phyloP scores from a whole-genome alignment of 2,113 vertebrate genomes.

The Cisticola juncidis region DNA sequence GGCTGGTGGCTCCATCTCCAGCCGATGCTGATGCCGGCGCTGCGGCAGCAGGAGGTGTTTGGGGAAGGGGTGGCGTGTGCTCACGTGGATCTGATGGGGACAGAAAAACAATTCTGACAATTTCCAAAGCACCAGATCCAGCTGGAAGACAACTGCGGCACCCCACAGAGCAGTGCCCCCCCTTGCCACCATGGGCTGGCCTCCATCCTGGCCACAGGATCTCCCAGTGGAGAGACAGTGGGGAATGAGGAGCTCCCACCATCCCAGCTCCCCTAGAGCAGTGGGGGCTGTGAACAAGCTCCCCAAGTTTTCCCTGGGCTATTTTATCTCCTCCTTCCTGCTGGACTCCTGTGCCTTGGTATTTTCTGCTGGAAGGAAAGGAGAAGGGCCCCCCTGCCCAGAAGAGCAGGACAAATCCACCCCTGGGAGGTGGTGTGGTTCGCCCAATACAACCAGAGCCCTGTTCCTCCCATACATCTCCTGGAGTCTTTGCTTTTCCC shows the following conservation, averaged over 20 bases:
- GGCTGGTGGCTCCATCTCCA: background rate
- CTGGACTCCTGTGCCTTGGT: background rate
- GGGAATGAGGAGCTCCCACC: background rate
- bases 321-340: background rate
- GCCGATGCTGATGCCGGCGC: background rate
- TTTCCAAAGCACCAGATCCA: background rate
- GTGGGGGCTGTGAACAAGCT: background rate
- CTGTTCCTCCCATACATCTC: slow-evolving; percentile 8
- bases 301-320: background rate
- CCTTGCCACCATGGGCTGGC: rapidly evolving
- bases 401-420: background rate
- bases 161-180: background rate
- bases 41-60: background rate
- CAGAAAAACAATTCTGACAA: background rate
- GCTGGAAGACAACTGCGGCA: background rate
- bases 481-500: slow-evolving; percentile 44
- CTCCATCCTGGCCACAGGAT: background rate
- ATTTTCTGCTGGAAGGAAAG: background rate
- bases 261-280: rapidly evolving
- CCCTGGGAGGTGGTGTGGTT: rapidly evolving
- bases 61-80: background rate
- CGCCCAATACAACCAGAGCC: rapidly evolving
- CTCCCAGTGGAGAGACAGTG: rapidly evolving
- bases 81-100: background rate
- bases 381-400: background rate